Evolutionary conservation across 2,113 vertebrate species (phyloP), one percentile per base, ranked within the genome.

Genomic region (Thamnophis sirtalis): DNA sequence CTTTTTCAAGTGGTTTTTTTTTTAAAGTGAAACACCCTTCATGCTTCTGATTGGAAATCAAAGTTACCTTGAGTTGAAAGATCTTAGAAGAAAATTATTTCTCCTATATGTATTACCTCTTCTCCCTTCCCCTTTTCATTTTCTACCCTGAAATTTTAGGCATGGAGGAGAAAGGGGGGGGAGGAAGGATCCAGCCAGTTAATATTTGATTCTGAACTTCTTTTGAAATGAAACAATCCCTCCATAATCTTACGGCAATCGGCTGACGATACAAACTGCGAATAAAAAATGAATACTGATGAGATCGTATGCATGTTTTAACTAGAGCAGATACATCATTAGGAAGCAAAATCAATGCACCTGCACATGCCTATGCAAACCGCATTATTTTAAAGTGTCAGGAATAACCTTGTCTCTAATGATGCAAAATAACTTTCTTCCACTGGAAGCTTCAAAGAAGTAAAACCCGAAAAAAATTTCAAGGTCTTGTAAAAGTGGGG

Each of bases 271-370:
- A 43, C 89, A 58, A 68, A 26, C 33, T 89, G 80, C 55, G 53
- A 63, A 85, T 88, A 26, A 85, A 89, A 80, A 88, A 92, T 54
- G 91, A 92, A 92, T 89, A 86, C 91, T 58, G 88, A 92, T 92
- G 88, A 92, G 91, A 89, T 63, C n/a, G 28, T 85, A 63, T 43
- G 73, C 63, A 92, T 33, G 91, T 89, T 89, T 85, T 92, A 92
- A 92, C 54, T 63, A 55, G 88, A 89, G 51, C 55, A 89, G 87
- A 92, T 92, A 92, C 73, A 92, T 92, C 91, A 92, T 92, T 89
- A 89, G 88, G 91, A 92, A 92, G 88, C 88, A 92, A 92, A 92
- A 92, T 92, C 91, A 92, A 92, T 92, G 87, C 91, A 92, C 91
- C 88, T 89, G 91, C 60, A 89, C 53, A 89, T 92, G 88, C 87